Percentiles rank a stretch among this genome's conserved stretches.
phyloP scores from a whole-genome alignment of 2,888 invertebrate genomes.

The Harpagoxenus sublaevis region DNA sequence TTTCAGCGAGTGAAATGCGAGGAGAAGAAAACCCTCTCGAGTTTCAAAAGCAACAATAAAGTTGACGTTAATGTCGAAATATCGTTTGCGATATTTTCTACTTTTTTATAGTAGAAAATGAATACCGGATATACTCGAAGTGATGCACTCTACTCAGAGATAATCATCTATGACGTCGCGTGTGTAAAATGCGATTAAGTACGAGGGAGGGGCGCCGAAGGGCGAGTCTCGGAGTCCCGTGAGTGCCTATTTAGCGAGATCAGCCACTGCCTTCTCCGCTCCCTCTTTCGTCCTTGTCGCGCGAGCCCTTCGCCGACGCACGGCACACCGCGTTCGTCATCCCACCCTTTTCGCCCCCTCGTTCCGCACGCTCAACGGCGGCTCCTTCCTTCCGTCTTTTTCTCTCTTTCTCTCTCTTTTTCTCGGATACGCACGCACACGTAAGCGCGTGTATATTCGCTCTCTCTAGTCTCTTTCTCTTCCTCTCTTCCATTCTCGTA shows the following conservation, averaged over 20 bases:
- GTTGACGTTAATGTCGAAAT: neutral
- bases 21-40: neutral
- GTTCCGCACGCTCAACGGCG: constrained; percentile 51
- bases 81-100: neutral
- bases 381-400: constrained; percentile 47
- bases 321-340: constrained; percentile 70
- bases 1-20: neutral
- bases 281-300: constrained; percentile 56
- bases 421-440: neutral
- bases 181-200: neutral
- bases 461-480: constrained; percentile 45
- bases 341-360: constrained; percentile 58
- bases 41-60: neutral
- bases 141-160: no score
- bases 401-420: constrained; percentile 10
- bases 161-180: neutral
- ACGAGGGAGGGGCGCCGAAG: neutral
- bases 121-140: neutral
- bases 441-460: neutral
- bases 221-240: neutral
- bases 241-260: constrained; percentile 16
- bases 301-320: constrained; percentile 57
- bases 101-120: neutral
- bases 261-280: constrained; percentile 17
- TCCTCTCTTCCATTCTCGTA: constrained; percentile 56